phyloP scores from a whole-genome alignment of 2,113 vertebrate species.

The Poecile atricapillus region DNA sequence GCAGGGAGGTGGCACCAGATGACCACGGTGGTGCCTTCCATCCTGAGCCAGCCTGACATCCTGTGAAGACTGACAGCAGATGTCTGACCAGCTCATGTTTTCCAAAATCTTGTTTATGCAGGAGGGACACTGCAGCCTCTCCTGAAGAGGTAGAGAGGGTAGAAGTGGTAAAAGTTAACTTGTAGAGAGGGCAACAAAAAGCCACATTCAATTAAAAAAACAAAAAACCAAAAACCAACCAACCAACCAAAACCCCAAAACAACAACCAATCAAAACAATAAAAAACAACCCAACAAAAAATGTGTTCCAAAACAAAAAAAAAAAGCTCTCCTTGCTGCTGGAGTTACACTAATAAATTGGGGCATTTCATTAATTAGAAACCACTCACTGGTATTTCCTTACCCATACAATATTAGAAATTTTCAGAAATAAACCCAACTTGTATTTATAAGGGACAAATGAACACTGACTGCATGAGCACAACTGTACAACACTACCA shows the following conservation, averaged over 20 bases:
- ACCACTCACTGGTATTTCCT: not conserved
- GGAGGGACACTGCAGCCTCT: not conserved
- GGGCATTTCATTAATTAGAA: not conserved
- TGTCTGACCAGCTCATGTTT: not conserved
- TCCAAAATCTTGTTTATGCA: not conserved
- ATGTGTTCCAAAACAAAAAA: not conserved
- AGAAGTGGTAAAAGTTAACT: not conserved
- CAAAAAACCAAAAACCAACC: not conserved
- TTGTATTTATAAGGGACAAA: not conserved
- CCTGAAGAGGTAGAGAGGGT: not conserved
- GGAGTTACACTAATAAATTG: not conserved
- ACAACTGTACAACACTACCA: not conserved
- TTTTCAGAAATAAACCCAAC: not conserved
- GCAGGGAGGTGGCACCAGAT: not conserved
- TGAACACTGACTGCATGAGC: not conserved
- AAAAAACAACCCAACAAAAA: not conserved
- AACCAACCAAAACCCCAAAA: not conserved
- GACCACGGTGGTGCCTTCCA: not conserved
- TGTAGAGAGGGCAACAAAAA: not conserved
- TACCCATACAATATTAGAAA: not conserved
- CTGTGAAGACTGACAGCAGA: not conserved
- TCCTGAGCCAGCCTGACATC: no score
- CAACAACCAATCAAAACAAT: not conserved
- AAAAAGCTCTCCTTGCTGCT: not conserved
- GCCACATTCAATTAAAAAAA: not conserved